Base-by-base conservation (phyloP, 2,888 invertebrate species). In the Melitaea athalia region DNA sequence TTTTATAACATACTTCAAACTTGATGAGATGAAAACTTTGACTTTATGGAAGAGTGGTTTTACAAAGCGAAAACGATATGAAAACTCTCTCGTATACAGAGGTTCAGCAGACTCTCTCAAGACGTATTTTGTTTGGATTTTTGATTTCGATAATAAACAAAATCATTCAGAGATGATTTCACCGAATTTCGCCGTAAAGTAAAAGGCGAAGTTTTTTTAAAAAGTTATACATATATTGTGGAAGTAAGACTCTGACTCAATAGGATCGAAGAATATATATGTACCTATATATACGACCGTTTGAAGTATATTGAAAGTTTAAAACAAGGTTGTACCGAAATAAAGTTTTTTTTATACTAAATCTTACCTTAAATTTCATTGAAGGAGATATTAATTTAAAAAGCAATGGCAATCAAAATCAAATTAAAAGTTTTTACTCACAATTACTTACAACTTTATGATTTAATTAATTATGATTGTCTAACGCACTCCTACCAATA, bases 1-100 rank as follows among this genome's bases (percentile, higher is more conserved):
- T 80, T 83, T 85, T 82, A 86, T 76, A 72, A 72, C 72, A 72
- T 68, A 68, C 79, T 81, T 79, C 76, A 75, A 79, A 79, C 76
- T 75, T 75, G 73, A 78, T 78, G 77, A 77, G 78, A 80, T 76
- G 76, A 77, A 81, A 78, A 79, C 77, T 78, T 72, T 60, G 64
- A 72, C 62, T 73, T 76, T 73, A 76, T 74, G 71, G 73, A 70
- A 65, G 69, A 75, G 73, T 68, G 72, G 73, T 72, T 71, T 72
- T 68, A 63, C 64, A 72, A 71, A 73, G 70, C 69, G 67, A 70
- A 64, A 70, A 66, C 64, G 68, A 62, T 72, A 70, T 70, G 70
- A 72, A 68, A 72, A 70, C 57, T 71, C 62, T 68, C 61, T 60
- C 55, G 59, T 62, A 49, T 61, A 57, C 33, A 49, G 47, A 53